A percentile compares a stretch with the other conserved stretches of the same genome.
phyloP scores from a whole-genome alignment of 2,113 vertebrate species.

The Pycnonotus jocosus region DNA sequence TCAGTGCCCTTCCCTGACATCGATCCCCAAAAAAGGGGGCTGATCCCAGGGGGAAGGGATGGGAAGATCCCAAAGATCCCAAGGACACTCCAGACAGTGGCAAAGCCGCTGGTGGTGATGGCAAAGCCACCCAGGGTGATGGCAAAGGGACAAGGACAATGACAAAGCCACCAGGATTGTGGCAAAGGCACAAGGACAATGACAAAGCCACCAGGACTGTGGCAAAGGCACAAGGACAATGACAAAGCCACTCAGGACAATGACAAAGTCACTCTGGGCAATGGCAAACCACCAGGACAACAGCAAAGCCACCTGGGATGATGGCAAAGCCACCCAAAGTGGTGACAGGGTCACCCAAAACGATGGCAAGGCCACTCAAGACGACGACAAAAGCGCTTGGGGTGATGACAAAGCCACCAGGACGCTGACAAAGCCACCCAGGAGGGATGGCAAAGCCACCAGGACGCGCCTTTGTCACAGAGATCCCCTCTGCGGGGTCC shows the following conservation, averaged over 20 bases:
- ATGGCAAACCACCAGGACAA: too few species aligned
- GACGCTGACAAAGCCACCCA: not conserved
- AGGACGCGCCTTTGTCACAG: fast-evolving
- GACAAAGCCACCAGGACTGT: not conserved
- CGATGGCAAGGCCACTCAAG: not conserved
- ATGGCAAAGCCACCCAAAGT: not conserved
- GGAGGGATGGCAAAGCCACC: not conserved
- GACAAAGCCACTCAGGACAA: not conserved
- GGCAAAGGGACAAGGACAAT: not conserved
- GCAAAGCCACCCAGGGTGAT: not conserved
- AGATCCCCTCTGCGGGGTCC: fast-evolving
- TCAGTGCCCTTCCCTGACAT: fast-evolving
- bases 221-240: not conserved
- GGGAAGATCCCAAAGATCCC: not conserved
- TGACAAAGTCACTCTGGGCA: not conserved
- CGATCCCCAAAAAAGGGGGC: not conserved
- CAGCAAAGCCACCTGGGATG: not conserved
- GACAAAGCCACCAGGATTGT: not conserved
- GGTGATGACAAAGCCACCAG: not conserved
- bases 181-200: not conserved
- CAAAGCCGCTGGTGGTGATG: not conserved
- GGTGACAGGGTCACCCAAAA: not conserved
- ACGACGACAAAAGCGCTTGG: not conserved
- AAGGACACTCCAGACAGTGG: fast-evolving
- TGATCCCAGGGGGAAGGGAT: not conserved